Evolutionary conservation across 2,797 vertebrate genomes (phyloP).

Genomic region (Lophius americanus): DNA sequence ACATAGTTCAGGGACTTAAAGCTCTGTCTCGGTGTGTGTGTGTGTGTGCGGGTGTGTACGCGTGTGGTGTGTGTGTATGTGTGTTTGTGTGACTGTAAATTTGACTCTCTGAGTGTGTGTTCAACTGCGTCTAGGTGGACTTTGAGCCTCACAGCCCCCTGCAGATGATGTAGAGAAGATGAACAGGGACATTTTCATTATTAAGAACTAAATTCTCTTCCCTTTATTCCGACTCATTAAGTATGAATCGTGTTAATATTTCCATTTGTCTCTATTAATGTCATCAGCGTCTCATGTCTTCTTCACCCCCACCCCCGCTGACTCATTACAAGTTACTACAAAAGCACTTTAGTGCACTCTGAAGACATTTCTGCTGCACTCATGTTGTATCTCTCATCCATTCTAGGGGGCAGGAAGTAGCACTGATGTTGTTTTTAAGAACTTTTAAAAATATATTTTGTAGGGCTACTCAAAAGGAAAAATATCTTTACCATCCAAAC

Average conservation of each 20-base stretch:
- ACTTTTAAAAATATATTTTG: neutral
- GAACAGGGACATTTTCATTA: constrained; percentile 58
- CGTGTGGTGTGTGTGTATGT: constrained; percentile 5
- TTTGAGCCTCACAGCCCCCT: constrained; percentile 20
- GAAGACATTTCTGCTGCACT: constrained; percentile 13
- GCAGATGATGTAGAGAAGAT: constrained; percentile 47
- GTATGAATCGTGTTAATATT: constrained; percentile 64
- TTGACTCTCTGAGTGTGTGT: constrained; percentile 11
- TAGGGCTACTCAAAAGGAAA: neutral
- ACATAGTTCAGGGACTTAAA: neutral
- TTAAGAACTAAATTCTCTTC: constrained; percentile 54
- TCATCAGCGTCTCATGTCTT: constrained; percentile 26
- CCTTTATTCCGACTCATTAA: constrained; percentile 64
- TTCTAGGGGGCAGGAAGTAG: neutral
- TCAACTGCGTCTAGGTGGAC: neutral
- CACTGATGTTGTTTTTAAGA: neutral
- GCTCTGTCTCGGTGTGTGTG: constrained; percentile 22
- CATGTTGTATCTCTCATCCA: constrained; percentile 2
- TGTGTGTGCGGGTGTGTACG: too few species aligned
- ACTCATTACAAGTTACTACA: neutral
- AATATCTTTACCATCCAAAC: too few species aligned
- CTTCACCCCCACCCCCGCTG: constrained; percentile 16
- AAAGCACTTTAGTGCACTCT: constrained; percentile 5
- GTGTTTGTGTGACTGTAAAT: constrained; percentile 18
- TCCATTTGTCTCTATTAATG: constrained; percentile 64